Evolutionary conservation across 2,113 vertebrate species (phyloP).

Genomic region (Theristicus caerulescens): DNA sequence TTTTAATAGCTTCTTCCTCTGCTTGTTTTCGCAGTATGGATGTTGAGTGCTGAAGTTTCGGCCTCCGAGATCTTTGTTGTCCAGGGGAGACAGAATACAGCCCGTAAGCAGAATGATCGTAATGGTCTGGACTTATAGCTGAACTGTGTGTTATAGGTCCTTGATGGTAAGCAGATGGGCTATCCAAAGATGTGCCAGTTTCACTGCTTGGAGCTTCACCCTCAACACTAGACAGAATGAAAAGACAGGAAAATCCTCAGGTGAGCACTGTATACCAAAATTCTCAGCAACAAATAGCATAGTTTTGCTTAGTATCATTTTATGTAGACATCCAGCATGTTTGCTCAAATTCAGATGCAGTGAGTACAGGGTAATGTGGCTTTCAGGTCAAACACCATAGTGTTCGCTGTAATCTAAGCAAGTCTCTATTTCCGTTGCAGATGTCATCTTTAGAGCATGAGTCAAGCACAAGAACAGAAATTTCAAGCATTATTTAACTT

Average conservation of each 20-base stretch:
- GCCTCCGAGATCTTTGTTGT: slow-evolving; percentile 83
- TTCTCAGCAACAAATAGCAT: not conserved
- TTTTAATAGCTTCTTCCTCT: slow-evolving; percentile 97
- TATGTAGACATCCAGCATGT: not conserved
- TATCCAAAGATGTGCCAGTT: slow-evolving; percentile 85
- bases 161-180: slow-evolving; percentile 80
- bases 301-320: not conserved
- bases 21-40: slow-evolving; percentile 97
- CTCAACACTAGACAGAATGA: slow-evolving; percentile 83
- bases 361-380: not conserved
- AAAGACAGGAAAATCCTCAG: not conserved
- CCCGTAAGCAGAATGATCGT: slow-evolving; percentile 80
- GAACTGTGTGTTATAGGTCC: slow-evolving; percentile 83
- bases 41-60: slow-evolving; percentile 94
- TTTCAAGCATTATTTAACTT: not conserved
- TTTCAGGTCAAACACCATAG: not conserved
- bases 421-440: not conserved
- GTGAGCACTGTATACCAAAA: not conserved
- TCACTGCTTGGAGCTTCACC: slow-evolving; percentile 88
- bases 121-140: slow-evolving; percentile 83
- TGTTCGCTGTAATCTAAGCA: not conserved
- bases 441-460: not conserved
- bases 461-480: not conserved
- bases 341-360: not conserved
- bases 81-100: slow-evolving; percentile 81